These are phyloP conservation scores for Augiades crinisus DNA, from an alignment of 2,888 invertebrate species.

Conservation along the genomic window DNA sequence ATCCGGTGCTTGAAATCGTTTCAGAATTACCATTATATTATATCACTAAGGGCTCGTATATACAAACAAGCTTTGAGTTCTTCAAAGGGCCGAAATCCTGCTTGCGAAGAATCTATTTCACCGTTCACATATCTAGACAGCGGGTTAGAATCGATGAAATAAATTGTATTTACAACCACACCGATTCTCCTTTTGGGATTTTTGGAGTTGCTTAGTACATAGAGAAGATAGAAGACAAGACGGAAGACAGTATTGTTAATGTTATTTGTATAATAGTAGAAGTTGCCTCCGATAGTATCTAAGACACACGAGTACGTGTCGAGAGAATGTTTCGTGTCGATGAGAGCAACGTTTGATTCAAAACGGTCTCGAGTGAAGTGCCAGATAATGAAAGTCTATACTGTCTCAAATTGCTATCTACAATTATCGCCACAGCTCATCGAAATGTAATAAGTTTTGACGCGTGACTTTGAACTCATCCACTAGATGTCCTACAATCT, in stretches of 20 bases:
- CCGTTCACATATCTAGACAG: constrained; percentile 10
- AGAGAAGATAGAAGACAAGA: constrained; percentile 25
- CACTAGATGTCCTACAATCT: no score
- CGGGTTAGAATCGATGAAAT: constrained; percentile 33
- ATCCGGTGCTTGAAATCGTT: constrained; percentile 54
- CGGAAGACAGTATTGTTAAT: constrained; percentile 31
- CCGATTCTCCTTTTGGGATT: constrained; percentile 26
- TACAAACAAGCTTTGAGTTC: constrained; percentile 52
- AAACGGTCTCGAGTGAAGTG: constrained; percentile 28
- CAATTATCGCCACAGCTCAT: constrained; percentile 33
- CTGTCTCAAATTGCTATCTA: constrained; percentile 40
- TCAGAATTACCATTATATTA: constrained; percentile 29
- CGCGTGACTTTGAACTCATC: background rate
- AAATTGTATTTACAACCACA: constrained; percentile 35
- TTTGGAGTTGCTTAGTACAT: constrained; percentile 30
- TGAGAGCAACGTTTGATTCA: constrained; percentile 3
- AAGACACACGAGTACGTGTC: constrained; percentile 15
- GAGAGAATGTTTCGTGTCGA: constrained; percentile 27
- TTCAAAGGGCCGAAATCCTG: constrained; percentile 11
- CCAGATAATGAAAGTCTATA: constrained; percentile 34
- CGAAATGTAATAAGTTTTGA: constrained; percentile 12
- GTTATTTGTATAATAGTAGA: constrained; percentile 21
- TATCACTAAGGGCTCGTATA: constrained; percentile 39
- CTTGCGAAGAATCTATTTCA: constrained; percentile 26
- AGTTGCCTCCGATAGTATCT: constrained; percentile 19